Conservation (phyloP, 2,888 invertebrate genomes). For the Heteromyza rotundicornis region DNA sequence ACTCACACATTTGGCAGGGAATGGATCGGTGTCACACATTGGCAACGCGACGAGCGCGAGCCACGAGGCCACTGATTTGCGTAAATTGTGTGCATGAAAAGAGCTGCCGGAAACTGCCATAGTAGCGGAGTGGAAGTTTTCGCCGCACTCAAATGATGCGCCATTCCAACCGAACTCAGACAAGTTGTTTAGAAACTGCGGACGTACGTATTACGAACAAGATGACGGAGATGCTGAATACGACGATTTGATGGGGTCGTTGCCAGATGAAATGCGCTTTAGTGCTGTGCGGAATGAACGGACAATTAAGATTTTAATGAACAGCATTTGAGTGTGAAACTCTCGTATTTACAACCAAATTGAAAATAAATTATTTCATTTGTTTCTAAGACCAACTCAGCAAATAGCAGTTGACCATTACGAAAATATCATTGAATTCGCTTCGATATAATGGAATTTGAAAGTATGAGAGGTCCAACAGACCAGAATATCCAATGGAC, state of each 20-base stretch:
- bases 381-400: too few species aligned
- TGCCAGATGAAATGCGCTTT: too few species aligned
- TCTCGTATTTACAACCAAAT: background rate
- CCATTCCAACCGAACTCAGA: background rate
- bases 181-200: background rate
- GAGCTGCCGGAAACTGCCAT: constrained; percentile 54
- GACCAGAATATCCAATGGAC: too few species aligned
- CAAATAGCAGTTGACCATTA: too few species aligned
- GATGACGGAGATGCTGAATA: background rate
- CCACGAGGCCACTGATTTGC: constrained; percentile 56
- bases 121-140: constrained; percentile 57
- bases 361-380: too few species aligned
- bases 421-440: too few species aligned
- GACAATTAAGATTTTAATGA: background rate
- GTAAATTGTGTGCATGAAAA: constrained; percentile 52
- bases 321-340: background rate
- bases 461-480: too few species aligned
- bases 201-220: background rate
- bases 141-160: constrained; percentile 45
- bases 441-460: too few species aligned
- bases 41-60: too few species aligned
- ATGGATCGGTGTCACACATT: too few species aligned
- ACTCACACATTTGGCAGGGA: too few species aligned
- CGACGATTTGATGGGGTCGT: background rate
- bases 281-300: background rate